Evolutionary conservation across 2,888 invertebrate genomes (phyloP).

Genomic region (Lucinisca nassula): DNA sequence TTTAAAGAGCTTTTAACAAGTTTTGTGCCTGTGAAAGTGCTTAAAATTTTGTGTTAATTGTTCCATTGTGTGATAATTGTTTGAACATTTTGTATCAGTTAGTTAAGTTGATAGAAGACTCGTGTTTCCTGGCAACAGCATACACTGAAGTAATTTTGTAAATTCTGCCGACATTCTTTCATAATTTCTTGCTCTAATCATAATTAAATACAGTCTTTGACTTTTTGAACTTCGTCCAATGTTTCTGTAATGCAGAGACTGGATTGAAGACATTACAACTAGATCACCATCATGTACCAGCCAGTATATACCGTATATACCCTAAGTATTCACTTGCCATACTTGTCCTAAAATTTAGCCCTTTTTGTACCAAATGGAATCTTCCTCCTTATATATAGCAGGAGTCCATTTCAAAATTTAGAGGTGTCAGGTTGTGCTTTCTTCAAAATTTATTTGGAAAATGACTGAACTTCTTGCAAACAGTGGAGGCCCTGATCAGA

Average conservation of each 20-base stretch:
- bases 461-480: too few species aligned
- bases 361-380: too few species aligned
- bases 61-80: conserved; percentile 7
- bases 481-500: too few species aligned
- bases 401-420: too few species aligned
- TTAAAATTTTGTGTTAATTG: conserved; percentile 1
- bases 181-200: background rate
- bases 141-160: background rate
- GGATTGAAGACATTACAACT: background rate
- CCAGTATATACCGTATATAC: too few species aligned
- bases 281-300: too few species aligned
- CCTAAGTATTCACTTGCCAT: too few species aligned
- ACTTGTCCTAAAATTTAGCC: too few species aligned
- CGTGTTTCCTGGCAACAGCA: background rate
- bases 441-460: too few species aligned
- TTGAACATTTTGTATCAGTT: conserved; percentile 11
- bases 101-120: background rate
- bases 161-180: background rate
- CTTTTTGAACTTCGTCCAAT: conserved; percentile 6
- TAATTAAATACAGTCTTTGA: conserved; percentile 7
- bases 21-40: conserved; percentile 1
- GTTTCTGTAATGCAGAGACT: background rate
- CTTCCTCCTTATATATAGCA: too few species aligned
- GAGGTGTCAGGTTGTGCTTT: too few species aligned
- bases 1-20: conserved; percentile 8